Conservation (phyloP, 2,797 vertebrate genomes). For the Sebastes trivittatus region DNA sequence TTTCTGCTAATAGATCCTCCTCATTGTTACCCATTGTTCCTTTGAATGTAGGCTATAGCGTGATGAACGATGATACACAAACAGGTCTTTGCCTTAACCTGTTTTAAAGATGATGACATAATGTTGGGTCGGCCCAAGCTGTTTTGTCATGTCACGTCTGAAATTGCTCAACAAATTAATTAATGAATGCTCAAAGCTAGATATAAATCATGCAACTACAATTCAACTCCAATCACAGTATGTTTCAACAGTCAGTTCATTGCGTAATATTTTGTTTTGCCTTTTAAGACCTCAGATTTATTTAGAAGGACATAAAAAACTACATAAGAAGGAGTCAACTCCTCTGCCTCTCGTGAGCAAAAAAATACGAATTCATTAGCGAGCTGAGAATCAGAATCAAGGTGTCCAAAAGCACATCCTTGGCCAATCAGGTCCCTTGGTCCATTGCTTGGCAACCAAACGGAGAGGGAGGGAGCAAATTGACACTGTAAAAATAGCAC, state of each 20-base stretch:
- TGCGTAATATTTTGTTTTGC: neutral
- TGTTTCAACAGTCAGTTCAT: neutral
- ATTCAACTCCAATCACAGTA: neutral
- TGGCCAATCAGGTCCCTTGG: constrained; percentile 65
- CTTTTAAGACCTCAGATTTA: neutral
- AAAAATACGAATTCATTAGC: constrained; percentile 56
- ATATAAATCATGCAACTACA: constrained; percentile 8
- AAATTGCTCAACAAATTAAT: too few species aligned
- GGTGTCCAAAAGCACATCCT: constrained; percentile 68
- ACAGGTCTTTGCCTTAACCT: neutral
- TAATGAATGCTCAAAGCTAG: neutral
- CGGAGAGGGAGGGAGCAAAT: constrained; percentile 72
- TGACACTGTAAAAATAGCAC: constrained; percentile 82
- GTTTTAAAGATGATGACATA: constrained; percentile 28
- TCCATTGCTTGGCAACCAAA: constrained; percentile 78
- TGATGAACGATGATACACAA: neutral
- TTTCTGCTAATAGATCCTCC: too few species aligned
- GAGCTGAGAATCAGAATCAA: constrained; percentile 64
- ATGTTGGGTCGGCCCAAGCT: neutral
- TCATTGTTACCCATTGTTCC: too few species aligned
- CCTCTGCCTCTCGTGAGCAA: constrained; percentile 28
- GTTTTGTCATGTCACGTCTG: constrained; percentile 2
- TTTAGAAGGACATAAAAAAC: neutral
- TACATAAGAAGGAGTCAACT: neutral
- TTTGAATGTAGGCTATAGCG: too few species aligned